phyloP scores from a whole-genome alignment of 2,113 vertebrate genomes.

The Octodon degus region DNA sequence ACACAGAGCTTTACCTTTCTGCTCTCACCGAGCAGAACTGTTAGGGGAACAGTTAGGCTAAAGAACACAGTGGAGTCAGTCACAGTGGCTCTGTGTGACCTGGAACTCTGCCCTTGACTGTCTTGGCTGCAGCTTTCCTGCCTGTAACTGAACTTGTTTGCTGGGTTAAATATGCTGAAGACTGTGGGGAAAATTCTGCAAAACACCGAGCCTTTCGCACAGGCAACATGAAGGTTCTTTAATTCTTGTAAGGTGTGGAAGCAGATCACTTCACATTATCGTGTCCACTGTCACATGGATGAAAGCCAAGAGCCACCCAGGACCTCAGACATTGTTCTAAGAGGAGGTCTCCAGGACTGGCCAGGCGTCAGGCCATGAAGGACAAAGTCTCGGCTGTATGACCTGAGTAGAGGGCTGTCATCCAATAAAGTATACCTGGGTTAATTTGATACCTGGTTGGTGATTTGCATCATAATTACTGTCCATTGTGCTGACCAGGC shows the following conservation, averaged over 20 bases:
- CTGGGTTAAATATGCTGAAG: neutral
- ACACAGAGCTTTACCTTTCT: neutral
- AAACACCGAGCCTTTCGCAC: neutral
- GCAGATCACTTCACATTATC: neutral
- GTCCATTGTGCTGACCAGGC: neutral
- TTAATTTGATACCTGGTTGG: slow-evolving; percentile 65
- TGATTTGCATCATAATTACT: slow-evolving; percentile 48
- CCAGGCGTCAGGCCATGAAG: neutral
- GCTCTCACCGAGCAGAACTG: neutral
- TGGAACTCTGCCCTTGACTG: neutral
- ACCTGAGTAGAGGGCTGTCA: slow-evolving; percentile 29
- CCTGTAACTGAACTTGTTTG: neutral
- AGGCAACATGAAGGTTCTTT: neutral
- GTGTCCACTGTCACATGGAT: neutral
- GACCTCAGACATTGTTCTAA: neutral
- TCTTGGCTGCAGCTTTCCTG: neutral
- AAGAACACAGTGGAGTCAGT: neutral
- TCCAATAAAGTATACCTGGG: slow-evolving; percentile 45
- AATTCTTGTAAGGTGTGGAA: neutral
- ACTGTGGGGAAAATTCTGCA: neutral
- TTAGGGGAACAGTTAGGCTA: neutral
- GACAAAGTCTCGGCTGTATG: neutral
- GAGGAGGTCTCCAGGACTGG: neutral
- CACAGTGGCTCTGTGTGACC: neutral
- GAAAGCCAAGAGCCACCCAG: neutral